These are phyloP conservation scores for Eristalis pertinax DNA, from an alignment of 2,888 invertebrate species.

Conservation along the genomic window DNA sequence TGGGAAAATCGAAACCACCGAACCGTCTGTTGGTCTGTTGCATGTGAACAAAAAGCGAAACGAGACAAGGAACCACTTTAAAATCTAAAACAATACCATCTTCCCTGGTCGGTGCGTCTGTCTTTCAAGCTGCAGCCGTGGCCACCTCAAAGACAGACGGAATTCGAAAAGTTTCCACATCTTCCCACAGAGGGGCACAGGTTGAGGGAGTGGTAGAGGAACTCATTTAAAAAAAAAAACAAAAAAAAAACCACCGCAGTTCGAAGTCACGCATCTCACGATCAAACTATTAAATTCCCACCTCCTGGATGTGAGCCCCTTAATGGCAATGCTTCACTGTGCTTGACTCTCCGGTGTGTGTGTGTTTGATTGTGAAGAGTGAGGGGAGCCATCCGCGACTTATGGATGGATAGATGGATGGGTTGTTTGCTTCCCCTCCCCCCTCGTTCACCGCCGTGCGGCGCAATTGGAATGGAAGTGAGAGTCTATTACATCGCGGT, in stretches of 20 bases:
- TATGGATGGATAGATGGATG: slow-evolving; percentile 72
- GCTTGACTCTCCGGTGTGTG: not conserved
- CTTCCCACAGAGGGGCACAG: not conserved
- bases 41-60: slow-evolving; percentile 1
- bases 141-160: slow-evolving; percentile 20
- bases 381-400: slow-evolving; percentile 50
- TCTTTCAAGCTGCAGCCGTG: slow-evolving; percentile 3
- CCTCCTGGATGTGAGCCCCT: slow-evolving; percentile 65
- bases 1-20: slow-evolving; percentile 63
- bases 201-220: slow-evolving; percentile 5
- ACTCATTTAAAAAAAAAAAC: slow-evolving; percentile 58
- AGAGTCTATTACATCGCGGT: slow-evolving; percentile 35
- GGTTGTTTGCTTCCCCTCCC: slow-evolving; percentile 52
- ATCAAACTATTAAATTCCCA: slow-evolving; percentile 75
- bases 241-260: slow-evolving; percentile 68
- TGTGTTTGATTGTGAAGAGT: not conserved
- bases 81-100: slow-evolving; percentile 55
- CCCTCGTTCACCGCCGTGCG: not conserved
- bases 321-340: slow-evolving; percentile 52
- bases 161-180: slow-evolving; percentile 40
- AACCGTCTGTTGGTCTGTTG: slow-evolving; percentile 35
- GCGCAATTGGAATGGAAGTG: slow-evolving; percentile 26
- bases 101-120: not conserved
- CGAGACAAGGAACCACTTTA: slow-evolving; percentile 34
- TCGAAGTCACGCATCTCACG: slow-evolving; percentile 76